A percentile compares a stretch with the other conserved stretches of the same genome.
Evolutionary conservation across 2,888 invertebrate species (phyloP).

Genomic region (Eurois occulta): DNA sequence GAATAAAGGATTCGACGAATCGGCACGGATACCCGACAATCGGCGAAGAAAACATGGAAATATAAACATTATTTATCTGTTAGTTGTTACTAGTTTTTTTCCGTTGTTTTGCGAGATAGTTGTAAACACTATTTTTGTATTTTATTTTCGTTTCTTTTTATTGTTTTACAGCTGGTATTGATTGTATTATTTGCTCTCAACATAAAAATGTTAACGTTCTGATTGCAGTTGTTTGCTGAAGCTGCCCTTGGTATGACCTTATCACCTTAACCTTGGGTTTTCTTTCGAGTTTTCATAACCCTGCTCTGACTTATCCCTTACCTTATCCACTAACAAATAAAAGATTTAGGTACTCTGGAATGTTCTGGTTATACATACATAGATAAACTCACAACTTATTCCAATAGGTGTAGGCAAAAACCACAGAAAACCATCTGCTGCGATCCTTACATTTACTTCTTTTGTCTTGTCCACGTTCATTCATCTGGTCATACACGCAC

Average conservation of each 20-base stretch:
- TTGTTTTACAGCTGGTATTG: neutral
- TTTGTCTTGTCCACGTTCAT: no score
- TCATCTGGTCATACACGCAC: no score
- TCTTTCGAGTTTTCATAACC: neutral
- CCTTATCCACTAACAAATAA: neutral
- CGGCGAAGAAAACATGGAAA: constrained; percentile 43
- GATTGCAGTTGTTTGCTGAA: neutral
- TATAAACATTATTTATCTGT: constrained; percentile 57
- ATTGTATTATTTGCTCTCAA: neutral
- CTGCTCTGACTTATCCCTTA: neutral
- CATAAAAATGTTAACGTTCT: neutral
- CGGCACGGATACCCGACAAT: constrained; percentile 51
- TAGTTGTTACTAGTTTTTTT: constrained; percentile 19
- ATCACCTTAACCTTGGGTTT: neutral
- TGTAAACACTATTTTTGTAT: neutral
- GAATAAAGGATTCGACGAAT: constrained; percentile 63
- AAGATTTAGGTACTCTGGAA: neutral
- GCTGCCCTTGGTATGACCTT: neutral
- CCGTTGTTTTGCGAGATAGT: constrained; percentile 20
- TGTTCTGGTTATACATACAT: neutral
- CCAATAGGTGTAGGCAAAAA: no score
- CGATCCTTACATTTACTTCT: no score
- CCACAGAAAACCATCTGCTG: no score
- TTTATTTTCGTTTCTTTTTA: neutral
- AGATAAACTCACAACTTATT: neutral